Percentiles rank a stretch among this genome's conserved stretches.
Evolutionary conservation across 2,113 vertebrate species (phyloP).

Genomic region (Tautogolabrus adspersus): DNA sequence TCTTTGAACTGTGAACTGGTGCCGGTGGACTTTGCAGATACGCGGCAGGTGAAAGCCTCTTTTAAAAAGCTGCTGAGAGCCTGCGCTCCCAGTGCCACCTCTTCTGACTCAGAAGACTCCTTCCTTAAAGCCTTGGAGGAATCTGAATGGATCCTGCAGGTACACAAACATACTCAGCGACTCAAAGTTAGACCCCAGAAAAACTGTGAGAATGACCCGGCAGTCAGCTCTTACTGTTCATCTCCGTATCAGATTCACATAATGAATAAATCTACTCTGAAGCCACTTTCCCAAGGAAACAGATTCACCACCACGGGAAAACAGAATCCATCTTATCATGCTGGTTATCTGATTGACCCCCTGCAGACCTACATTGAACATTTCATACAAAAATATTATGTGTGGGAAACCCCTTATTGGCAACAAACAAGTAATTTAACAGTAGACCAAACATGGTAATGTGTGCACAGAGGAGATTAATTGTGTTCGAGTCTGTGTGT

Average conservation of each 20-base stretch:
- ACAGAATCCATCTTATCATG: slow-evolving; percentile 48
- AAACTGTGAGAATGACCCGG: slow-evolving; percentile 51
- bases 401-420: slow-evolving; percentile 55
- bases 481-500: slow-evolving; percentile 28
- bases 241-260: slow-evolving; percentile 65
- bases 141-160: slow-evolving; percentile 97
- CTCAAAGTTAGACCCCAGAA: background rate
- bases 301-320: slow-evolving; percentile 36
- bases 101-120: slow-evolving; percentile 89
- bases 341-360: slow-evolving; percentile 59
- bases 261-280: slow-evolving; percentile 57
- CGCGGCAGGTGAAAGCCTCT: slow-evolving; percentile 92
- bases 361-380: slow-evolving; percentile 49
- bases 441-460: slow-evolving; percentile 45
- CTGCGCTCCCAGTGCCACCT: slow-evolving; percentile 91
- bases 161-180: slow-evolving; percentile 62
- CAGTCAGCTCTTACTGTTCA: slow-evolving; percentile 36
- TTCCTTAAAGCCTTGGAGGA: slow-evolving; percentile 95
- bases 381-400: slow-evolving; percentile 57
- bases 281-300: slow-evolving; percentile 66
- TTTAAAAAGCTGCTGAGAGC: slow-evolving; percentile 97
- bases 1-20: slow-evolving; percentile 96
- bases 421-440: slow-evolving; percentile 28
- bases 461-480: slow-evolving; percentile 49
- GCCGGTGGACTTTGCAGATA: slow-evolving; percentile 95